phyloP scores from a whole-genome alignment of 2,797 vertebrate species.

The Petrocephalus schoutedeni region DNA sequence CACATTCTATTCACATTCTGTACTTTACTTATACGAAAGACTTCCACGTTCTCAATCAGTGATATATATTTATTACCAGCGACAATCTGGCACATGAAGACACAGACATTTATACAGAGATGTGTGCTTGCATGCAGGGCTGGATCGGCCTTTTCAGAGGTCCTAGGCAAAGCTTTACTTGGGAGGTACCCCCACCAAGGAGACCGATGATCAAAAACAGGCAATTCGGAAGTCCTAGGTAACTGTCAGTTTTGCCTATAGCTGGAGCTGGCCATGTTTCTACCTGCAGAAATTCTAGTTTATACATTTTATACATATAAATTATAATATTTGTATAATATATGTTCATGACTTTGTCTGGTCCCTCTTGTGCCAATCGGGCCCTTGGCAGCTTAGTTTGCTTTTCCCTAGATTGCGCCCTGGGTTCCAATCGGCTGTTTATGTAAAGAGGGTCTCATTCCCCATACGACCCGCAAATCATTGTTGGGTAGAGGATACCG shows the following conservation, averaged over 20 bases:
- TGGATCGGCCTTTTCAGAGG: background rate
- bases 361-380: background rate
- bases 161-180: background rate
- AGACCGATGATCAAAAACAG: too few species aligned
- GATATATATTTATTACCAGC: background rate
- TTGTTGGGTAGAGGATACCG: background rate
- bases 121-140: background rate
- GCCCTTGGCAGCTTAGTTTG: background rate
- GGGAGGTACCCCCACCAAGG: too few species aligned
- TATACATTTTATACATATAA: too few species aligned
- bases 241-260: too few species aligned
- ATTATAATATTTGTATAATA: too few species aligned
- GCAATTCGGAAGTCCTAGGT: too few species aligned
- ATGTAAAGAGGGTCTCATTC: background rate
- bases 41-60: background rate
- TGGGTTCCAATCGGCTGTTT: background rate
- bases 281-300: too few species aligned
- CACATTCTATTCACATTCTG: background rate
- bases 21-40: background rate
- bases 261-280: too few species aligned
- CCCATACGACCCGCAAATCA: background rate
- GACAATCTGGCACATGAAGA: background rate
- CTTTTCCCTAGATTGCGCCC: background rate
- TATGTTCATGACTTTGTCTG: background rate
- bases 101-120: background rate